A percentile compares a stretch with the other conserved stretches of the same genome.
These are phyloP conservation scores for Lethenteron camtschaticum DNA, from an alignment of 2,113 vertebrate genomes.

Conservation along the genomic window DNA sequence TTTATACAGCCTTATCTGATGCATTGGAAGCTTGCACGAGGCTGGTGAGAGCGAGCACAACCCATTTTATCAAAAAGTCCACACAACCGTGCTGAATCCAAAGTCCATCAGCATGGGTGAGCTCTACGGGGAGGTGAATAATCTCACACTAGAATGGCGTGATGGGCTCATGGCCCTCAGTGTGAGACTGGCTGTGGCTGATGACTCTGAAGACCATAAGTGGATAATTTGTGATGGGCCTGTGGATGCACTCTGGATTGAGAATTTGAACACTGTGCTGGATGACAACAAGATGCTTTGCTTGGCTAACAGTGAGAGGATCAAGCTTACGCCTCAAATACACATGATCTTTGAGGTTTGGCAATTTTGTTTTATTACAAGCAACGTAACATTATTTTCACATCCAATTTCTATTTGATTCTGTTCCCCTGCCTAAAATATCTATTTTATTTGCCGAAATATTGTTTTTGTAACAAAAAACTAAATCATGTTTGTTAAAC, in stretches of 20 bases:
- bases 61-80: constrained; percentile 40
- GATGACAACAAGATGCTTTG: constrained; percentile 77
- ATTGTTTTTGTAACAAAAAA: too few species aligned
- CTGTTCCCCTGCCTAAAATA: too few species aligned
- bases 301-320: constrained; percentile 54
- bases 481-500: too few species aligned
- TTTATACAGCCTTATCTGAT: constrained; percentile 37
- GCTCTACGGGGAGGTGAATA: constrained; percentile 53
- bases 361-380: too few species aligned
- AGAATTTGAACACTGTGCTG: constrained; percentile 67
- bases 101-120: constrained; percentile 68
- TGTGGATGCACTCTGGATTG: constrained; percentile 66
- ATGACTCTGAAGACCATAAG: constrained; percentile 38
- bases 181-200: constrained; percentile 36
- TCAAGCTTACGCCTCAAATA: constrained; percentile 48
- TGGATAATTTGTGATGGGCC: constrained; percentile 62
- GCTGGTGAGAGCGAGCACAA: constrained; percentile 16
- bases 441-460: too few species aligned
- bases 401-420: too few species aligned
- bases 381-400: too few species aligned
- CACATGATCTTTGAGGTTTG: constrained; percentile 63
- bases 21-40: constrained; percentile 28
- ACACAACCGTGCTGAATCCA: constrained; percentile 45
- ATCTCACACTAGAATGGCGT: constrained; percentile 47
- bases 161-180: constrained; percentile 60